phyloP scores from a whole-genome alignment of 23 tunicate species.

The Trididemnum clinides region DNA sequence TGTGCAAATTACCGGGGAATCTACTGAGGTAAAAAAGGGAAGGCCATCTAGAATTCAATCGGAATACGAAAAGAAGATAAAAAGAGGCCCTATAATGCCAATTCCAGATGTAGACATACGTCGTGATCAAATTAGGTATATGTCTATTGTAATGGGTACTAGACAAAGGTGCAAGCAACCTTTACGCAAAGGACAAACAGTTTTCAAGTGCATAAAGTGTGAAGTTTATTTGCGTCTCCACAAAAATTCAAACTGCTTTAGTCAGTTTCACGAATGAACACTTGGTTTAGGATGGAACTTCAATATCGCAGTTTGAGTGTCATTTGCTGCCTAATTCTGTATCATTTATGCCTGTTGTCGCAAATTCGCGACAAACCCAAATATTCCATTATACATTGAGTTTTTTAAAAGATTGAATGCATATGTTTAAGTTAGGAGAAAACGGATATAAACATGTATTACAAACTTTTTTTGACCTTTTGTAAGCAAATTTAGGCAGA shows the following conservation, averaged over 20 bases:
- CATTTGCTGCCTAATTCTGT: too few relatives aligned
- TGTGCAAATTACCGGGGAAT: too few relatives aligned
- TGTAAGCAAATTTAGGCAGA: too few relatives aligned
- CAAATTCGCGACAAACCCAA: too few relatives aligned
- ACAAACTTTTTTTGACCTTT: too few relatives aligned
- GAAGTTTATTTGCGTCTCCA: slow-evolving; percentile 1
- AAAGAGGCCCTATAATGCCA: background rate
- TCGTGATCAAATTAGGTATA: background rate
- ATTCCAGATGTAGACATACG: background rate
- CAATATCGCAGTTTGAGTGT: too few relatives aligned
- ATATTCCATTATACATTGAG: too few relatives aligned
- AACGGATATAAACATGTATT: too few relatives aligned
- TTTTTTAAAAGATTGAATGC: too few relatives aligned
- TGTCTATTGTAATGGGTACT: background rate
- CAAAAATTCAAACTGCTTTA: slow-evolving; percentile 17
- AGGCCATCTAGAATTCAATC: background rate
- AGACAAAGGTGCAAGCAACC: background rate
- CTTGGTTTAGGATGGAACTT: too few relatives aligned
- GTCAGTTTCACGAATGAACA: background rate
- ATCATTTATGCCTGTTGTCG: too few relatives aligned
- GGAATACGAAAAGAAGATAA: background rate
- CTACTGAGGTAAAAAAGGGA: background rate
- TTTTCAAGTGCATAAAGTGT: slow-evolving; percentile 6
- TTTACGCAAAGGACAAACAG: background rate
- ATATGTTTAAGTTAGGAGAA: too few relatives aligned